Base-by-base conservation (phyloP, 2,888 invertebrate genomes). In the Sthenelais limicola region DNA sequence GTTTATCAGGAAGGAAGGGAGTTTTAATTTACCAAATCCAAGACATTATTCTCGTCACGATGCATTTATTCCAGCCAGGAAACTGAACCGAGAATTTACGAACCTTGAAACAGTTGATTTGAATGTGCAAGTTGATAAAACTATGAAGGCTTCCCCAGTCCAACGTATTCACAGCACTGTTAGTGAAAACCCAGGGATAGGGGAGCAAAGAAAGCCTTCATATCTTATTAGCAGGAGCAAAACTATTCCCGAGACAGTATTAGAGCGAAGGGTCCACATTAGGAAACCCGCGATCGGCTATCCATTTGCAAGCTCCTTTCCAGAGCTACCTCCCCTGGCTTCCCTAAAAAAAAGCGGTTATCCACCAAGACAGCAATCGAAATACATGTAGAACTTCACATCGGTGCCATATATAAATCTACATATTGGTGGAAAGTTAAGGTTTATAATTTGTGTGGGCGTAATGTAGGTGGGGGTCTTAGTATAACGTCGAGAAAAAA, bases 61-160 rank as follows among this genome's bases (percentile, higher is more conserved):
- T n/a, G 24, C 38, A 38, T 4, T 5, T 18, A 3, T 26, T n/a
- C 12, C n/a, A n/a, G 24, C 35, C 3, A 35, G n/a, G 9, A 56
- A 56, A 32, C 18, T 56, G 5, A 21, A 35, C 12, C 35, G 21
- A 28, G 21, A 62, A 3, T 38, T 38, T 18, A 62, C 62, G 15
- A 62, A 38, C 38, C 26, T 62, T 5, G 62, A 56, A 28, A 4
- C 15, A 21, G 56, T 56, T 28, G 56, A 62, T 38, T 38, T 62
- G 38, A 62, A 62, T 26, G 43, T 24, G 1, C 62, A 62, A 26
- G 35, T 38, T 5, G 24, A 15, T n/a, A 21, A 15, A 12, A 28
- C 30, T 18, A 35, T 56, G n/a, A 18, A 33, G 52, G 18, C 2
- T 32, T 5, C 30, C 7, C 24, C 21, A 52, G 52, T 28, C 24